Evolutionary conservation across 2,797 vertebrate species (phyloP).

Genomic region (Lithobates pipiens): DNA sequence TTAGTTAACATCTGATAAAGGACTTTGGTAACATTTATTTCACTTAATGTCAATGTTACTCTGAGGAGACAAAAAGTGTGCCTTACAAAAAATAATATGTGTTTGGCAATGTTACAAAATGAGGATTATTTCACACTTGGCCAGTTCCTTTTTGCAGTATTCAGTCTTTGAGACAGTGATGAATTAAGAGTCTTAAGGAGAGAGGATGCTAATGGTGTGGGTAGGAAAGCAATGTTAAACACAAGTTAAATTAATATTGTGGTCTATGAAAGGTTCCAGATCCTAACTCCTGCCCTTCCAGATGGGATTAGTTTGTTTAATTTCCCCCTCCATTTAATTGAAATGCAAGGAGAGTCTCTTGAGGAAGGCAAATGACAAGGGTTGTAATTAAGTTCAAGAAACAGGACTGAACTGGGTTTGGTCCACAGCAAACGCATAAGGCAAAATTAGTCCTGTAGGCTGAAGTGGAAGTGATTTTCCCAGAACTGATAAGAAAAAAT

Average conservation of each 20-base stretch:
- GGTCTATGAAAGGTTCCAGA: conserved; percentile 40
- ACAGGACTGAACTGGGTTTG: not conserved
- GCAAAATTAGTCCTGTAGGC: not conserved
- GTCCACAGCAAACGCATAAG: not conserved
- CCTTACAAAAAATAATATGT: conserved; percentile 35
- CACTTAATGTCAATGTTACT: conserved; percentile 52
- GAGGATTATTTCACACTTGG: conserved; percentile 55
- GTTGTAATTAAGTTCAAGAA: conserved; percentile 12
- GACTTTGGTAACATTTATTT: conserved; percentile 48
- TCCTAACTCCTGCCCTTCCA: conserved; percentile 28
- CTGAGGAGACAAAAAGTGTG: conserved; percentile 24
- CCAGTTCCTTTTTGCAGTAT: conserved; percentile 42
- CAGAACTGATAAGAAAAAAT: not conserved
- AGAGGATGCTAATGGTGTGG: conserved; percentile 62
- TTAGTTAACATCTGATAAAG: conserved; percentile 33
- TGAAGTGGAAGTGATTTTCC: not conserved
- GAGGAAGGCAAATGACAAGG: not conserved
- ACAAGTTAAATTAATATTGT: conserved; percentile 60
- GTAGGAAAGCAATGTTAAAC: conserved; percentile 59
- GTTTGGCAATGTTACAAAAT: conserved; percentile 45
- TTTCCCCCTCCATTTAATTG: conserved; percentile 18
- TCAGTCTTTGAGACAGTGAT: conserved; percentile 57
- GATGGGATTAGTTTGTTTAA: conserved; percentile 27
- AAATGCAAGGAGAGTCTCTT: not conserved
- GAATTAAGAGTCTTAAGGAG: conserved; percentile 49